Evolutionary conservation across 2,888 invertebrate species (phyloP), one percentile per base, ranked within the genome.

Genomic region (Hirtodrosophila cameraria): DNA sequence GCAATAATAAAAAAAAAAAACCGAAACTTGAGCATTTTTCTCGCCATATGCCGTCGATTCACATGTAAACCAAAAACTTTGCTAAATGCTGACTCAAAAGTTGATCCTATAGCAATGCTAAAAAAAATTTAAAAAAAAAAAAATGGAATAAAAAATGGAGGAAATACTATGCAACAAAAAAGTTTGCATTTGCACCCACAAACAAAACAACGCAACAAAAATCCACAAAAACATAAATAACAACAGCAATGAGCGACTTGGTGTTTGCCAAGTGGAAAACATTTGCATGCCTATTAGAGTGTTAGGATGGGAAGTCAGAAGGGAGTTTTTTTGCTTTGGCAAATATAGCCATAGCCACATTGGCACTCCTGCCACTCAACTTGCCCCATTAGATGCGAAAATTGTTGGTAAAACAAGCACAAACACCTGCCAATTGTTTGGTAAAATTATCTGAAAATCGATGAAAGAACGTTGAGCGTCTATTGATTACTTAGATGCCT

Each of bases 341-440:
- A 2, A 20, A 20, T 5, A 20, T 20, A 6, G 23, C 8, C 23
- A 3, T 23, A 23, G 23, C 6, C n/a, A n/a, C n/a, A n/a, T n/a
- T 13, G 13, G 52, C 33, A 27, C 45, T 38, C 25, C n/a, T n/a
- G n/a, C n/a, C 15, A 11, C 18, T 36, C 27, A 20, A 53, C 0
- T 25, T 69, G 69, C 50, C 28, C 76, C 81, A 86, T 82, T 82
- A 70, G 65, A 59, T 74, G 70, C 73, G 77, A 76, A 88, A 89
- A 88, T 89, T 89, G 89, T 80, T 84, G 87, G 89, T 80, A 86
- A 89, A 88, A 89, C 81, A 89, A 83, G 85, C 85, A 67, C 78
- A 88, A 88, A 88, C 89, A 88, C 89, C 88, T 89, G 66, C 59
- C 64, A 59, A 62, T 70, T 75, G 65, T 50, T 57, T 45, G 52